phyloP scores from a whole-genome alignment of 64 coral and sea anemone genomes.

The Trachythela sp. region DNA sequence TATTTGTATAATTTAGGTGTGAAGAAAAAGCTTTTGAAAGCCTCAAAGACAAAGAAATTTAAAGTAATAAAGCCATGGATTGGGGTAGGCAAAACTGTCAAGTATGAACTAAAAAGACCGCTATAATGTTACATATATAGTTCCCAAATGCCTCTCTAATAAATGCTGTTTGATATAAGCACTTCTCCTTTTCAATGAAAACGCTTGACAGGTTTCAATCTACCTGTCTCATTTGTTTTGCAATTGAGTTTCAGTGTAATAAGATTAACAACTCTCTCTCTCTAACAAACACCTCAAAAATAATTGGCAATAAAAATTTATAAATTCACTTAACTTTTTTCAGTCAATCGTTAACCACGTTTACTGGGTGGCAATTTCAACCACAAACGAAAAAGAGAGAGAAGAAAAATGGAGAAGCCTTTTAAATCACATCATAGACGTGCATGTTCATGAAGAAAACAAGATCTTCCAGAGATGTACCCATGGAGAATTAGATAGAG shows the following conservation, averaged over 20 bases:
- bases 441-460: background rate
- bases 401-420: background rate
- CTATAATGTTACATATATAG: no score
- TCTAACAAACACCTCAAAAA: no score
- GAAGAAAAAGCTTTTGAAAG: constrained; percentile 14
- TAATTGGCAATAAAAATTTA: background rate
- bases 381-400: background rate
- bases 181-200: no score
- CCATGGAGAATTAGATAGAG: background rate
- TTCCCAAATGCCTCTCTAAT: no score
- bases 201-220: no score
- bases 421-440: background rate
- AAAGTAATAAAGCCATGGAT: background rate
- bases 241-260: no score
- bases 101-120: no score
- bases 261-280: no score
- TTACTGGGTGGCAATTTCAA: background rate
- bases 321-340: background rate
- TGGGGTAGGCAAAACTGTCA: background rate
- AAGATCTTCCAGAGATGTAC: background rate
- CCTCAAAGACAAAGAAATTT: background rate
- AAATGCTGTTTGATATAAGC: no score
- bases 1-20: background rate
- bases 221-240: no score
- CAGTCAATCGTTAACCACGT: background rate